Evolutionary conservation across 2,113 vertebrate species (phyloP).

Genomic region (Chaetura pelagica): DNA sequence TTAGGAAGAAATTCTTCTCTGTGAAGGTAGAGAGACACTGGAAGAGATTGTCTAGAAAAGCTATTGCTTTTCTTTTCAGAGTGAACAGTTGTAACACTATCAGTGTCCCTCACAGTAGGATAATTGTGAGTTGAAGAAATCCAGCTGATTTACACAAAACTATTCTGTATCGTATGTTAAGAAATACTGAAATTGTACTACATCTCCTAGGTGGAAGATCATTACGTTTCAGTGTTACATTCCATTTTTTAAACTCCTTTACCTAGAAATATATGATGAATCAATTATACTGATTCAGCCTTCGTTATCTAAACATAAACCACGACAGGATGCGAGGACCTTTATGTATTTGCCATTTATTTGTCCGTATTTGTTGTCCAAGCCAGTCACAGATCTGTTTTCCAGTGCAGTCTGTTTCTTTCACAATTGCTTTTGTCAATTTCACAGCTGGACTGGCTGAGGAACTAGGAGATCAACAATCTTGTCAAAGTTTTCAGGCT

Average conservation of each 20-base stretch:
- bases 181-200: background rate
- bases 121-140: background rate
- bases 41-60: background rate
- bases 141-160: background rate
- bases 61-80: background rate
- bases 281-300: background rate
- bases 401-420: background rate
- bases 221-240: background rate
- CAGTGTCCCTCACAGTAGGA: background rate
- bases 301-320: background rate
- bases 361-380: background rate
- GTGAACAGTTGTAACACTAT: background rate
- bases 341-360: background rate
- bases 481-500: background rate
- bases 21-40: too few species aligned
- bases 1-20: too few species aligned
- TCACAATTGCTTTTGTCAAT: slow-evolving; percentile 10
- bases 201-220: background rate
- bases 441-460: slow-evolving; percentile 17
- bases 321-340: background rate
- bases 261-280: background rate
- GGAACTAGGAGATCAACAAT: background rate
- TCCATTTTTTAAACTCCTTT: background rate
- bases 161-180: background rate
- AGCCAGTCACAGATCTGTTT: background rate